Evolutionary conservation across 2,113 vertebrate species (phyloP).

Genomic region (Psammodynastes pulverulentus): DNA sequence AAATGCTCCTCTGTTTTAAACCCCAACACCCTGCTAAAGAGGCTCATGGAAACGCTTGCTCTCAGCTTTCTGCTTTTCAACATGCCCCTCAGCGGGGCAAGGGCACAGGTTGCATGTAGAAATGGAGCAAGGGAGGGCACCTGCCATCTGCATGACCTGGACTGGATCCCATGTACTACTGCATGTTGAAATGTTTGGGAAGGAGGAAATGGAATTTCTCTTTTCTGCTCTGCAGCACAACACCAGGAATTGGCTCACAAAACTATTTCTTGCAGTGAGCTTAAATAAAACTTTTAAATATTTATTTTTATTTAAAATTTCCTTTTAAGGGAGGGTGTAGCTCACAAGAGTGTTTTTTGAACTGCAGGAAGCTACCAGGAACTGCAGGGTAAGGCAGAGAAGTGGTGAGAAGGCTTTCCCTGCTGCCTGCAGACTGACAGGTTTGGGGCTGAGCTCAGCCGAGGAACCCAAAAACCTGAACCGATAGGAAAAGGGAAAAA

Average conservation of each 20-base stretch:
- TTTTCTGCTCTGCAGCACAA: constrained; percentile 44
- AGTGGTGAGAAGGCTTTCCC: background rate
- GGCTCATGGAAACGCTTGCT: constrained; percentile 42
- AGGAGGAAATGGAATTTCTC: constrained; percentile 24
- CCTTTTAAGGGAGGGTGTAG: background rate
- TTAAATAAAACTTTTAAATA: background rate
- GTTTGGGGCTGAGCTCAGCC: background rate
- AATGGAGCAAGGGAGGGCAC: constrained; percentile 45
- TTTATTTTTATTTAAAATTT: background rate
- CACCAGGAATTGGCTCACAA: background rate
- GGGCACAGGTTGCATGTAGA: constrained; percentile 43
- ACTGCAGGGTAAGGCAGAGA: constrained; percentile 7
- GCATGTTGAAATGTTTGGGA: constrained; percentile 58
- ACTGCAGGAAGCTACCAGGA: background rate
- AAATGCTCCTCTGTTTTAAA: background rate
- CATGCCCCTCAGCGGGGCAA: constrained; percentile 11
- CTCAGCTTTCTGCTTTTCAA: constrained; percentile 3
- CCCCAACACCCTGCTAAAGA: constrained; percentile 40
- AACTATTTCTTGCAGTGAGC: constrained; percentile 7
- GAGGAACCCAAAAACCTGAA: background rate
- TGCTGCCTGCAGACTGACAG: background rate
- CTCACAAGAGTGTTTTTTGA: background rate
- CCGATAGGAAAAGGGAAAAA: background rate
- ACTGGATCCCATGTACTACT: constrained; percentile 52
- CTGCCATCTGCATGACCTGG: constrained; percentile 55